Percentiles rank a stretch among this genome's conserved stretches.
phyloP scores from a whole-genome alignment of 1,140 invertebrate genomes.

The Brachionus asplanchnoidis region DNA sequence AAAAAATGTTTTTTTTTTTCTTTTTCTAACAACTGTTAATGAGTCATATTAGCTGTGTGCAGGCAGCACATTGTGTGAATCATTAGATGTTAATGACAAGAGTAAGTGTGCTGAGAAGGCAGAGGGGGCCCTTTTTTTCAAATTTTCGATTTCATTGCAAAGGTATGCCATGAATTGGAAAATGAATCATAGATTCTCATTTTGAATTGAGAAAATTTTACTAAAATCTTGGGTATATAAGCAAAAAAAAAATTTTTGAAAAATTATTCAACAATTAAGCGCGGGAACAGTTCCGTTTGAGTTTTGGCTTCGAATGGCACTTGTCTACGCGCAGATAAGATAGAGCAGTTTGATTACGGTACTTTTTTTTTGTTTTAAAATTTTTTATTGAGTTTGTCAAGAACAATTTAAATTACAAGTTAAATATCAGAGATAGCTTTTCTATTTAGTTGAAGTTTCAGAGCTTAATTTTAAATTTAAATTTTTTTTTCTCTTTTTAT shows the following conservation, averaged over 20 bases:
- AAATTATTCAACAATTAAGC: not conserved
- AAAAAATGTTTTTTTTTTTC: not conserved
- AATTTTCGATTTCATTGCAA: not conserved
- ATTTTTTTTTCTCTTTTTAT: slow-evolving; percentile 4
- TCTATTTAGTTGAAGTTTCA: not conserved
- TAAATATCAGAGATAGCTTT: slow-evolving; percentile 10
- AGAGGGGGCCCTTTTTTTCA: not conserved
- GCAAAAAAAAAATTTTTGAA: not conserved
- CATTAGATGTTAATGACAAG: not conserved
- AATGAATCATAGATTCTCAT: not conserved
- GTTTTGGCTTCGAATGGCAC: not conserved
- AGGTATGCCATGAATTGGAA: not conserved
- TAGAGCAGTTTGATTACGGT: not conserved
- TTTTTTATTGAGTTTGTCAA: slow-evolving; percentile 21
- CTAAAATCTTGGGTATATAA: not conserved
- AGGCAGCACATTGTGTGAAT: not conserved
- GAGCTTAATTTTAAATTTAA: slow-evolving; percentile 31
- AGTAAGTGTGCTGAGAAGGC: not conserved
- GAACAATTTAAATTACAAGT: slow-evolving; percentile 20
- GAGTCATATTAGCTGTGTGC: not conserved
- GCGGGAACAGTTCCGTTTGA: not conserved
- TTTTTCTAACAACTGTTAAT: not conserved
- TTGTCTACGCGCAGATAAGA: not conserved
- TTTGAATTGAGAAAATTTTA: not conserved
- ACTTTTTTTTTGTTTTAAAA: not conserved